Conservation (phyloP, 2,888 invertebrate species). For the Hirtodrosophila confusa region DNA sequence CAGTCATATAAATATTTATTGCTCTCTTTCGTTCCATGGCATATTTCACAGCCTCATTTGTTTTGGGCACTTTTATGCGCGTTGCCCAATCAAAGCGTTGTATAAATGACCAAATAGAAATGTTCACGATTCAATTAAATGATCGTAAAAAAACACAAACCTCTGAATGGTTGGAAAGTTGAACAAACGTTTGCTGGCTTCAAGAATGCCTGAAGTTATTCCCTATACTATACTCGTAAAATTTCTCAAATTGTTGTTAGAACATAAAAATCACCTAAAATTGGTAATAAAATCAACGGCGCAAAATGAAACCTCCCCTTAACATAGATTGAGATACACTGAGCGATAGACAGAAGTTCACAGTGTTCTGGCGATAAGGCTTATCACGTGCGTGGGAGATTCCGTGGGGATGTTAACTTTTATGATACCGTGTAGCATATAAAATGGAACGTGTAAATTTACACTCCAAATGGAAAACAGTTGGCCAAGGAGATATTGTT, state of each 20-base stretch:
- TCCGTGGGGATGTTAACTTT: slow-evolving; percentile 26
- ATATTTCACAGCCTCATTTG: slow-evolving; percentile 68
- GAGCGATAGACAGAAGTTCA: neutral
- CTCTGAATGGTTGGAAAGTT: slow-evolving; percentile 43
- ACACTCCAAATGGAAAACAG: too few relatives aligned
- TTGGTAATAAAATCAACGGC: slow-evolving; percentile 65
- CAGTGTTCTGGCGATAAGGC: slow-evolving; percentile 24
- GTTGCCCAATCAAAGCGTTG: slow-evolving; percentile 47
- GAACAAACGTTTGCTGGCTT: slow-evolving; percentile 38
- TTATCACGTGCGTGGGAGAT: slow-evolving; percentile 49
- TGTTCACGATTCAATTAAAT: slow-evolving; percentile 77
- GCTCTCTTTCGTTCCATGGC: slow-evolving; percentile 21
- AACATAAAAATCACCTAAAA: slow-evolving; percentile 80
- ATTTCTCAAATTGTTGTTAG: slow-evolving; percentile 68
- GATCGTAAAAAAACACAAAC: slow-evolving; percentile 60
- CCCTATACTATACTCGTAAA: slow-evolving; percentile 61
- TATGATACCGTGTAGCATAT: neutral
- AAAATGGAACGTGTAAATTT: slow-evolving; percentile 1
- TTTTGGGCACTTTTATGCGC: slow-evolving; percentile 40
- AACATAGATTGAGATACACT: slow-evolving; percentile 22
- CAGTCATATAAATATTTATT: slow-evolving; percentile 50
- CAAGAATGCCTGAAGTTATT: slow-evolving; percentile 28
- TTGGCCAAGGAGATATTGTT: too few relatives aligned
- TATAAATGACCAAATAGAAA: slow-evolving; percentile 54
- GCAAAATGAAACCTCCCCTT: slow-evolving; percentile 45